phyloP scores from a whole-genome alignment of 2,888 invertebrate species.

The Pheosia gnoma region DNA sequence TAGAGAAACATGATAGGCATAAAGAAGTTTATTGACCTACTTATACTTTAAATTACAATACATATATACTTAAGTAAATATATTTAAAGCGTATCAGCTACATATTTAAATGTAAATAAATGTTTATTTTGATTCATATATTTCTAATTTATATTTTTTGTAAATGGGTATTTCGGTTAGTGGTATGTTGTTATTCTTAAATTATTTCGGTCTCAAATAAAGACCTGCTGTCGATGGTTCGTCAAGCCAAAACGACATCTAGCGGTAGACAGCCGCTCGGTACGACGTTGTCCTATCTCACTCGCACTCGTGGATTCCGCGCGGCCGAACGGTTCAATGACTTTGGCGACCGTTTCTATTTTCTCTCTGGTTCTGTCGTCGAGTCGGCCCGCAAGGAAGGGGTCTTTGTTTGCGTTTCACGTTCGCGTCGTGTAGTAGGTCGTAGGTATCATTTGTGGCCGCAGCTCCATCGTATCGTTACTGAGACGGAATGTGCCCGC shows the following conservation, averaged over 20 bases:
- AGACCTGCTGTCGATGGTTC: constrained; percentile 26
- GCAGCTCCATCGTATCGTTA: constrained; percentile 70
- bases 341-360: constrained; percentile 83
- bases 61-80: too few relatives aligned
- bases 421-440: constrained; percentile 69
- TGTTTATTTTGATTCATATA: too few relatives aligned
- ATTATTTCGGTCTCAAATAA: constrained; percentile 59
- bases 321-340: constrained; percentile 82
- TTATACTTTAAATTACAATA: too few relatives aligned
- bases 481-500: constrained; percentile 82
- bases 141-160: too few relatives aligned
- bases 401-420: constrained; percentile 84
- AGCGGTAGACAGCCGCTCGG: constrained; percentile 33
- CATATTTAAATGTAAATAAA: too few relatives aligned
- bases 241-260: constrained; percentile 56
- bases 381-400: constrained; percentile 73
- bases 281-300: constrained; percentile 55
- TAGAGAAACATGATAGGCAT: too few relatives aligned
- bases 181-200: background rate
- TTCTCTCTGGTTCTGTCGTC: constrained; percentile 83
- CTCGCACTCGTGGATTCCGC: constrained; percentile 67
- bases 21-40: too few relatives aligned
- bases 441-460: constrained; percentile 66
- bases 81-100: too few relatives aligned
- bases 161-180: too few relatives aligned